These are phyloP conservation scores for Thalassarche chlororhynchos DNA, from an alignment of 2,113 vertebrate species.

Conservation along the genomic window DNA sequence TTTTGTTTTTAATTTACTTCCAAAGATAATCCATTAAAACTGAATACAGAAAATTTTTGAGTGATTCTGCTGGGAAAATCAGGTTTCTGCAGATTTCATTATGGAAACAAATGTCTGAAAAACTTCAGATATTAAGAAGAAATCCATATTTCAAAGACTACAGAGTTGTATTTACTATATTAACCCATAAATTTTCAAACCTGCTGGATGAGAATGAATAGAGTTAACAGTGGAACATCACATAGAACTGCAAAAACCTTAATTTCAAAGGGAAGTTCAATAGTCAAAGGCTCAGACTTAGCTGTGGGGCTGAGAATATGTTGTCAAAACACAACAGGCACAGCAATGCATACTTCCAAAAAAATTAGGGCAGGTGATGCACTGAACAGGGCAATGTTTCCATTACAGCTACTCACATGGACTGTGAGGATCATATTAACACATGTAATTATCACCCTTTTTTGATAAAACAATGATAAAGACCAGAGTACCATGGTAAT, in stretches of 20 bases:
- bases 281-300: not conserved
- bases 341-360: not conserved
- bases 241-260: not conserved
- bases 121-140: not conserved
- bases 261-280: not conserved
- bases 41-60: not conserved
- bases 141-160: not conserved
- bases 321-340: not conserved
- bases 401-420: not conserved
- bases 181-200: not conserved
- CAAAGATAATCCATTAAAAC: not conserved
- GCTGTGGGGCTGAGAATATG: not conserved
- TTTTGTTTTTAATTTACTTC: slow-evolving; percentile 22
- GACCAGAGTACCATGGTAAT: not conserved
- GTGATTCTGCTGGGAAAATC: not conserved
- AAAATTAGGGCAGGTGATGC: not conserved
- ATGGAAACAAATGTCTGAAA: not conserved
- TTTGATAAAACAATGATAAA: not conserved
- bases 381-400: not conserved
- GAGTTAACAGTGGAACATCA: not conserved
- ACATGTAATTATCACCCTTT: not conserved
- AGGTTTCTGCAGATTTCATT: not conserved
- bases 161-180: not conserved
- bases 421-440: not conserved
- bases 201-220: not conserved